Percentiles rank a stretch among this genome's conserved stretches.
Conservation (phyloP, 2,113 vertebrate species). For the Sebastes fasciatus region DNA sequence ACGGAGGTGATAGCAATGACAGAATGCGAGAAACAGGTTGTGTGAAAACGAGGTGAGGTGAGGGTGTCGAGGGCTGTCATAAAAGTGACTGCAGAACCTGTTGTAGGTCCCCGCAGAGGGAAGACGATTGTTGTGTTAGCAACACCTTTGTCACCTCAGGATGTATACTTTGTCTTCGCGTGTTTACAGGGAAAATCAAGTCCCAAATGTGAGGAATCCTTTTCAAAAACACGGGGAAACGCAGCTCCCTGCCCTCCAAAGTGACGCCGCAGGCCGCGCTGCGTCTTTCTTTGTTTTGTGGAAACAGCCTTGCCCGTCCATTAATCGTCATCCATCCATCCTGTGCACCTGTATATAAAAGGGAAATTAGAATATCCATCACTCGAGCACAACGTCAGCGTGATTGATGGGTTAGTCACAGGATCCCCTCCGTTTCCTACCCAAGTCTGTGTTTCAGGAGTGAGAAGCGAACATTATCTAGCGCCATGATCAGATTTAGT, state of each 20-base stretch:
- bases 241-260: conserved; percentile 37
- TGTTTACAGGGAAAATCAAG: conserved; percentile 66
- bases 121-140: conserved; percentile 76
- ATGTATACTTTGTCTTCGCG: conserved; percentile 60
- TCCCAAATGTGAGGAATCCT: conserved; percentile 64
- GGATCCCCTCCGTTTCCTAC: conserved; percentile 75
- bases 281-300: conserved; percentile 73
- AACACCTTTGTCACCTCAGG: conserved; percentile 76
- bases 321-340: conserved; percentile 81
- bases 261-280: conserved; percentile 38
- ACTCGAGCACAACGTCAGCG: conserved; percentile 74
- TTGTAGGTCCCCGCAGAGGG: conserved; percentile 65
- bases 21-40: conserved; percentile 77
- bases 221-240: conserved; percentile 54
- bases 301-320: conserved; percentile 74
- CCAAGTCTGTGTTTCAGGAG: conserved; percentile 76
- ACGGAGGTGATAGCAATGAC: conserved; percentile 69
- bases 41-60: conserved; percentile 76
- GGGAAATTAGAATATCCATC: conserved; percentile 85
- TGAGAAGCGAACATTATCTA: conserved; percentile 83
- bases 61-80: conserved; percentile 71
- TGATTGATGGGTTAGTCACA: conserved; percentile 84
- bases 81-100: conserved; percentile 62
- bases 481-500: conserved; percentile 82
- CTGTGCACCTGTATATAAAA: conserved; percentile 81